These are phyloP conservation scores for Bufotes viridis DNA, from an alignment of 2,797 vertebrate genomes.

Conservation along the genomic window DNA sequence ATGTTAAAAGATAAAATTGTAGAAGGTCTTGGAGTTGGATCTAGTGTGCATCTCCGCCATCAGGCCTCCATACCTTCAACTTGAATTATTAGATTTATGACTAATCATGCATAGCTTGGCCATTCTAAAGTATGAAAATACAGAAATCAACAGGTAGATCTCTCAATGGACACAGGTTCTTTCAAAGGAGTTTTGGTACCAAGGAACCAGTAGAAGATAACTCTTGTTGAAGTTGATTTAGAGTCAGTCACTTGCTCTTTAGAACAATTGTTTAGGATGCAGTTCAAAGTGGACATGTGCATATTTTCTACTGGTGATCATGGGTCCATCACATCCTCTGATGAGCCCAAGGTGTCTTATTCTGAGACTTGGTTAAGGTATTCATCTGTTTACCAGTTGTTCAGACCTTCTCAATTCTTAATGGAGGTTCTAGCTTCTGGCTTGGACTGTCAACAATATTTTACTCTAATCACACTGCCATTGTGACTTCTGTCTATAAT, in stretches of 20 bases:
- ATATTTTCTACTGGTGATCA: not conserved
- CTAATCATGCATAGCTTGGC: not conserved
- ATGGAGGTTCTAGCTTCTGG: too few relatives aligned
- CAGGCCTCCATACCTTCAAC: not conserved
- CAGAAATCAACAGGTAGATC: not conserved
- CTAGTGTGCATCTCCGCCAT: not conserved
- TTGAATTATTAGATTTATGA: not conserved
- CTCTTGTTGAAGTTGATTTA: too few relatives aligned
- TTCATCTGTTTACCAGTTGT: not conserved
- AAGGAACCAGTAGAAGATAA: too few relatives aligned
- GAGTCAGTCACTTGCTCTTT: too few relatives aligned
- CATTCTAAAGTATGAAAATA: too few relatives aligned
- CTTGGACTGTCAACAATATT: too few relatives aligned
- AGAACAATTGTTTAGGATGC: not conserved
- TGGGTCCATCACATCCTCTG: not conserved
- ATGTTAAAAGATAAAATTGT: not conserved
- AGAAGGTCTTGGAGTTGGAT: not conserved
- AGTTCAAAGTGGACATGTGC: not conserved
- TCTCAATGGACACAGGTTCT: not conserved
- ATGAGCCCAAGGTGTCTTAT: not conserved
- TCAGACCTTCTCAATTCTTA: too few relatives aligned
- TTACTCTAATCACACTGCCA: too few relatives aligned
- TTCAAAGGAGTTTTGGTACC: not conserved
- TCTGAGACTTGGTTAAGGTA: not conserved
- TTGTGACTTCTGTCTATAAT: too few relatives aligned